Evolutionary conservation across 2,797 vertebrate genomes (phyloP).

Genomic region (Chromis chromis): DNA sequence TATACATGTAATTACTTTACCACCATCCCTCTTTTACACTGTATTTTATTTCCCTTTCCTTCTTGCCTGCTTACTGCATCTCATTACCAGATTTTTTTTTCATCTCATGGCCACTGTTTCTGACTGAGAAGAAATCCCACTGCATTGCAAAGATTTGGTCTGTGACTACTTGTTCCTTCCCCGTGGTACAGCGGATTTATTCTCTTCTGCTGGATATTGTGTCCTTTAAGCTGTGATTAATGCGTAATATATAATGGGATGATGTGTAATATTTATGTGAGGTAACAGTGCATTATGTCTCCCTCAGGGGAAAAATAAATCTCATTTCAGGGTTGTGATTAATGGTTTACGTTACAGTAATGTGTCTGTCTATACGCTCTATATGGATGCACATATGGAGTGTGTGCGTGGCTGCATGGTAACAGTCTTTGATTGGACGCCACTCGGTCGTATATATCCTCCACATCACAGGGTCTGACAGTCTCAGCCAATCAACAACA

Average conservation of each 20-base stretch:
- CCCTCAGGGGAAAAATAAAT: neutral
- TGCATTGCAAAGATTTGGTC: conserved; percentile 7
- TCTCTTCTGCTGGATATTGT: neutral
- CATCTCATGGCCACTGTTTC: conserved; percentile 2
- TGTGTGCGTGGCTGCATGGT: conserved; percentile 67
- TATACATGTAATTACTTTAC: no score
- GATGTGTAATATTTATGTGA: neutral
- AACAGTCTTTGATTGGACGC: conserved; percentile 79
- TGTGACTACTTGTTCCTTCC: neutral
- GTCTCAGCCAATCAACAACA: conserved; percentile 75
- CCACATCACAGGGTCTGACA: conserved; percentile 51
- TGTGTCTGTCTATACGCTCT: conserved; percentile 7
- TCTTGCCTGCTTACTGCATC: conserved; percentile 6
- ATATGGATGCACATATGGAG: conserved; percentile 24
- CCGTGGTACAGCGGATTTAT: neutral
- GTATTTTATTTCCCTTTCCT: neutral
- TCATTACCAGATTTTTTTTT: conserved; percentile 6
- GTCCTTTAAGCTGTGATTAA: neutral
- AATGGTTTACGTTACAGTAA: neutral
- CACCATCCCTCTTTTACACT: neutral
- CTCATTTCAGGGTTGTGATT: neutral
- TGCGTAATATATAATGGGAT: neutral
- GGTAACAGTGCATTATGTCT: conserved; percentile 11
- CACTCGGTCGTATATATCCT: conserved; percentile 68
- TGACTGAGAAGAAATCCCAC: neutral